These are phyloP conservation scores for Tethya wilhelma DNA, from an alignment of 37 sponge, comb jelly and placozoan genomes.

Conservation along the genomic window DNA sequence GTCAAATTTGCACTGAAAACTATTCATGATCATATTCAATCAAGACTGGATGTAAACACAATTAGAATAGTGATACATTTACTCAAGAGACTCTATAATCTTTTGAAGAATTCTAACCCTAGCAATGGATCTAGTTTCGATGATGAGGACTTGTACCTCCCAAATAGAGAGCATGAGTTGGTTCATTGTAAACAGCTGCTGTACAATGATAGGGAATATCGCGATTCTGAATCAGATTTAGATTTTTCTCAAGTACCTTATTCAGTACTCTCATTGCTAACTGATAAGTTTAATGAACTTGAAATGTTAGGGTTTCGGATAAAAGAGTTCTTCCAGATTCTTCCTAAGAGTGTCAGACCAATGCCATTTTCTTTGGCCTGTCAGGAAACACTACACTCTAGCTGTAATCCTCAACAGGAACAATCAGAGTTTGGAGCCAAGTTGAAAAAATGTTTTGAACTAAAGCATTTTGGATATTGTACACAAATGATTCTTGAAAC, in stretches of 20 bases:
- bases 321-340: background rate
- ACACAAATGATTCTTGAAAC: too few species aligned
- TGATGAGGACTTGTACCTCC: background rate
- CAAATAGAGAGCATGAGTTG: background rate
- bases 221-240: background rate
- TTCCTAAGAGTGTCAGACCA: slow-evolving; percentile 2
- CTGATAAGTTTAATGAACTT: background rate
- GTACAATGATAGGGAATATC: slow-evolving; percentile 1
- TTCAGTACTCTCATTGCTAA: background rate
- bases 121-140: too few species aligned
- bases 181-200: background rate
- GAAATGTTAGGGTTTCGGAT: background rate
- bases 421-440: background rate
- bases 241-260: slow-evolving; percentile 1
- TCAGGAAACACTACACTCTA: background rate
- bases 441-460: background rate
- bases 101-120: background rate
- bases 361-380: background rate
- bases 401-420: background rate
- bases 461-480: background rate
- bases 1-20: background rate
- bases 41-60: slow-evolving; percentile 7
- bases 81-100: background rate
- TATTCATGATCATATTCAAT: background rate
- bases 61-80: background rate